Evolutionary conservation across 1,140 invertebrate genomes (phyloP), one percentile per base, ranked within the genome.

Genomic region (Lysiphlebus fabarum): DNA sequence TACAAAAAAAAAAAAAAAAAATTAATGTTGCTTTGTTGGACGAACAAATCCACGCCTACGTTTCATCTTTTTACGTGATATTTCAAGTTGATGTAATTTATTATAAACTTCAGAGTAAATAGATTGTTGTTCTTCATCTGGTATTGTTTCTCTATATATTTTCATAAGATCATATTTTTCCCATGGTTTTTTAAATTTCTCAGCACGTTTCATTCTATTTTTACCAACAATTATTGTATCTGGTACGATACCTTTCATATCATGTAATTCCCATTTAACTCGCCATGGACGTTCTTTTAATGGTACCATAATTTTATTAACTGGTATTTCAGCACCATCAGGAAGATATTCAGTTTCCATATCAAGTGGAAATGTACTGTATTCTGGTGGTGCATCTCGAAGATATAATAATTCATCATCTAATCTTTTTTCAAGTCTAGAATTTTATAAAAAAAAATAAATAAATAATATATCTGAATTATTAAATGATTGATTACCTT

Each of bases 121-220:
- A 68, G 89, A 83, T 40, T 81, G 81, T 75, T 94, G 91, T 63
- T 96, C 92, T 76, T 95, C 92, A 66, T 92, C 87, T 48, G 91
- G 87, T 66, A 95, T 90, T 6, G 88, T 91, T 69, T 82, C 77
- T 68, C 87, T 89, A 71, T 98, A 97, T 53, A 88, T 82, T 77
- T 92, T 93, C 93, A 98, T 96, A 42, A 98, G 80, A 78, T 98
- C 95, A 80, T 89, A 95, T 82, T 93, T 91, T 68, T 91, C 89
- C 89, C 90, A 95, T 8, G 91, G 90, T 67, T 82, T 90, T 49
- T 79, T 81, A 42, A 82, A 71, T 65, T 84, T 72, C 64, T 81
- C 74, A 37, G 85, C 83, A 67, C 82, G 83, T 26, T 76, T 77
- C 62, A 79, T 82, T 65, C 86, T 83, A 67, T 83, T 86, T 61